Conservation (phyloP, 2,113 vertebrate genomes). For the Oncorhynchus masou region DNA sequence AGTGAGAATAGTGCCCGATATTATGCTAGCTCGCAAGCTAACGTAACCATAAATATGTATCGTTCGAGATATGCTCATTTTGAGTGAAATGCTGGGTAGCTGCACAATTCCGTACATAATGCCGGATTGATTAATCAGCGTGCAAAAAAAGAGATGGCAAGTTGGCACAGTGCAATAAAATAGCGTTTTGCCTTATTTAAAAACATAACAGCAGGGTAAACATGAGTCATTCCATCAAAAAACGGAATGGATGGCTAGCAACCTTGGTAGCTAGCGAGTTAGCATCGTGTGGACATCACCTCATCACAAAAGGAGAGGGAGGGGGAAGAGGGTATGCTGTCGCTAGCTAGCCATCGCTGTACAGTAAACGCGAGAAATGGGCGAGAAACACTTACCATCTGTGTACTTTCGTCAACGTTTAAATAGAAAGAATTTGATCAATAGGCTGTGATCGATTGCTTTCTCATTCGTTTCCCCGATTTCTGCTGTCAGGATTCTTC, state of each 20-base stretch:
- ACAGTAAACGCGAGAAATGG: conserved; percentile 20
- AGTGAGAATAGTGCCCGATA: neutral
- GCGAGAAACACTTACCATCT: conserved; percentile 71
- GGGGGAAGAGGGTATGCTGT: conserved; percentile 49
- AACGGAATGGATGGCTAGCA: neutral
- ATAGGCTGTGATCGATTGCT: conserved; percentile 4
- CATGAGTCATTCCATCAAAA: neutral
- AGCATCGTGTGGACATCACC: conserved; percentile 44
- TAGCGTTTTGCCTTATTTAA: too few species aligned
- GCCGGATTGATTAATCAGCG: neutral
- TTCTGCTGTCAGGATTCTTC: conserved; percentile 14
- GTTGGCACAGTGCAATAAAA: too few species aligned
- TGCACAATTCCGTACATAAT: too few species aligned
- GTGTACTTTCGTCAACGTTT: conserved; percentile 52
- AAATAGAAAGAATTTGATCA: conserved; percentile 31
- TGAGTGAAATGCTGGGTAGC: too few species aligned
- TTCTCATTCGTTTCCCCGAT: conserved; percentile 28
- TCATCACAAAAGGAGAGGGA: conserved; percentile 46
- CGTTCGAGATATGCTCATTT: neutral
- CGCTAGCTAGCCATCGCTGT: neutral
- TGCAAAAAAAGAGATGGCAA: neutral
- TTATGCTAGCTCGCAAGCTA: neutral
- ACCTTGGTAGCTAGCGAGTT: conserved; percentile 20
- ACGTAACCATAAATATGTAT: neutral
- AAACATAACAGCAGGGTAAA: neutral